Evolutionary conservation across 2,797 vertebrate genomes (phyloP).

Genomic region (Eulemur coronatus): DNA sequence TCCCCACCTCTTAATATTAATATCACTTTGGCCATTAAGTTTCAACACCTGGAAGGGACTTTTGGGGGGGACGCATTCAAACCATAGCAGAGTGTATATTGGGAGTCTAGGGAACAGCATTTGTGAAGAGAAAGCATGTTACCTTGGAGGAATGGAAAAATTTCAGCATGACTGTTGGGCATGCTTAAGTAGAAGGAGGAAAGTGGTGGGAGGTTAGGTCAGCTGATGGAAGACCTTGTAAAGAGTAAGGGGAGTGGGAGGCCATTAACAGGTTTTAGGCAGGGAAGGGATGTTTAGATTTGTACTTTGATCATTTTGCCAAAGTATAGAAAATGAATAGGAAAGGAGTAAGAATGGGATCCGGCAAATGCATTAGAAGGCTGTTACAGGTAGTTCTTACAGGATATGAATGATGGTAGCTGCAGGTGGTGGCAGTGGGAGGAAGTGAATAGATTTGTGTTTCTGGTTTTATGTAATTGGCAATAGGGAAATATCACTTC

Average conservation of each 20-base stretch:
- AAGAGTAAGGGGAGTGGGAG: background rate
- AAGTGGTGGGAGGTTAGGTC: background rate
- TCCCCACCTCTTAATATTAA: background rate
- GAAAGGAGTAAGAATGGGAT: background rate
- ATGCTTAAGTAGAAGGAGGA: background rate
- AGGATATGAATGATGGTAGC: background rate
- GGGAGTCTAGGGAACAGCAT: background rate
- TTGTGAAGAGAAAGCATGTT: background rate
- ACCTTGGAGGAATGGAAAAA: background rate
- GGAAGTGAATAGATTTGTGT: background rate
- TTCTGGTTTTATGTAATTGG: conserved; percentile 28
- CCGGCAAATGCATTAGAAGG: background rate
- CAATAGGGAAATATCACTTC: background rate
- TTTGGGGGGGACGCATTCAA: background rate
- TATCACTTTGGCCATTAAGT: background rate
- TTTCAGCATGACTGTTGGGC: background rate
- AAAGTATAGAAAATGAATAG: background rate
- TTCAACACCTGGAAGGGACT: background rate
- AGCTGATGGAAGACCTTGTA: background rate
- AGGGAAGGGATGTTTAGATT: background rate
- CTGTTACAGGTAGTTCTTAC: background rate
- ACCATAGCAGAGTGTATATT: background rate
- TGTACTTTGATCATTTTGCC: background rate
- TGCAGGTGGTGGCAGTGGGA: background rate
- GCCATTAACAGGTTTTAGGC: background rate